phyloP scores from a whole-genome alignment of 2,113 vertebrate species.

The Suricata suricatta region DNA sequence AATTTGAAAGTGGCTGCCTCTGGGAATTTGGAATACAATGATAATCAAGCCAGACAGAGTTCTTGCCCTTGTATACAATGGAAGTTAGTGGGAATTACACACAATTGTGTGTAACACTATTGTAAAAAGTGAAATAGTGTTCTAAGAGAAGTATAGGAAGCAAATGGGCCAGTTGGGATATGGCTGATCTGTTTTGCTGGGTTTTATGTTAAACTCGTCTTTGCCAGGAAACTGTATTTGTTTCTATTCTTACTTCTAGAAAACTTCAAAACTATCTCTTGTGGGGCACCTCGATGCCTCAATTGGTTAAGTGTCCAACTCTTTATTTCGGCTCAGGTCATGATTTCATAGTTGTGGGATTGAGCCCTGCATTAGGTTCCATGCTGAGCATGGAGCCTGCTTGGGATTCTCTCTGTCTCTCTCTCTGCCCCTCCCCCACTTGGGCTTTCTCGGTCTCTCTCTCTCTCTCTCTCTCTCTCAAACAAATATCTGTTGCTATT shows the following conservation, averaged over 20 bases:
- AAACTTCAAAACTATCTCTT: background rate
- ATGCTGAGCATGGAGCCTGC: too few species aligned
- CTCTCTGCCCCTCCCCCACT: too few species aligned
- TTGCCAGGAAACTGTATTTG: background rate
- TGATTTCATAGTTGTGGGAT: too few species aligned
- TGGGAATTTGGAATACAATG: background rate
- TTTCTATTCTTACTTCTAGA: background rate
- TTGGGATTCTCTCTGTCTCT: too few species aligned
- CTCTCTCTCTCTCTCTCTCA: too few species aligned
- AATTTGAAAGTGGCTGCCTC: background rate
- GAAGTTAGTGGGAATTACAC: background rate
- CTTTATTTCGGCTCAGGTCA: too few species aligned
- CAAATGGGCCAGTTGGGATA: background rate
- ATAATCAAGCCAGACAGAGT: background rate
- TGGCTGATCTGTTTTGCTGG: background rate
- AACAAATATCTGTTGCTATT: too few species aligned
- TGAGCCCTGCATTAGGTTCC: too few species aligned
- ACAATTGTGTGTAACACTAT: background rate
- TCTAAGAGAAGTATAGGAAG: background rate
- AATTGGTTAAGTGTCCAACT: too few species aligned
- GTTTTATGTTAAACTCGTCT: background rate
- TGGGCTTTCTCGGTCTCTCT: too few species aligned
- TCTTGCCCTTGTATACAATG: background rate
- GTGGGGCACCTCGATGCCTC: too few species aligned
- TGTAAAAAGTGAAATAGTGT: background rate